Base-by-base conservation (phyloP, 2,888 invertebrate genomes). In the Cephonodes hylas region DNA sequence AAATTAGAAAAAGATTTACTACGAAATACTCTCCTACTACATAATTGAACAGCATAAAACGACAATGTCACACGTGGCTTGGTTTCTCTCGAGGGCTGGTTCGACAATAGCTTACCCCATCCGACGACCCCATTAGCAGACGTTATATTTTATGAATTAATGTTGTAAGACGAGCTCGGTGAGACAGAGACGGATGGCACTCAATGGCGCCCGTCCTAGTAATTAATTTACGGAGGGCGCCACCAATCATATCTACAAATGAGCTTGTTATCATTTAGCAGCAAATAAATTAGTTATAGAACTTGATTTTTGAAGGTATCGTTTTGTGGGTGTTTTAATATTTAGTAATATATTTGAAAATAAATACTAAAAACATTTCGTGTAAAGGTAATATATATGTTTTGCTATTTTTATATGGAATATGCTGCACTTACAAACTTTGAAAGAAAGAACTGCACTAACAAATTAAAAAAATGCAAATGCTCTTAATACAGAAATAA, bases 111-210 rank as follows among this genome's bases (percentile, higher is more conserved):
- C 27, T 42, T 61, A 75, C 79, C 74, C 73, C 70, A 80, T 82
- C 84, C 83, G 81, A 66, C 76, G 80, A 83, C 81, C 82, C 76
- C 71, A 80, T 83, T 84, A 76, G 67, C 63, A 63, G 68, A 67
- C 67, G 70, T 72, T 65, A 66, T 74, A 73, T 71, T 68, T 72
- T 69, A 72, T 65, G 62, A 70, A 76, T 74, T 73, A 66, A 73
- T 70, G 75, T 66, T 68, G 74, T 67, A 67, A 72, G 59, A 69
- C 64, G 73, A 76, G 68, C 68, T 62, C 65, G 48, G 48, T 60
- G 67, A 57, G 71, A 70, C 70, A 63, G 59, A 67, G 74, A 78
- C 57, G 66, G 71, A 76, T 70, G 61, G 64, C 45, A 67, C 67
- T 70, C 72, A 64, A 78, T 76, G 71, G 69, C 48, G 61, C 70